phyloP scores from a whole-genome alignment of 2,888 invertebrate species.

The Tipula confusa region DNA sequence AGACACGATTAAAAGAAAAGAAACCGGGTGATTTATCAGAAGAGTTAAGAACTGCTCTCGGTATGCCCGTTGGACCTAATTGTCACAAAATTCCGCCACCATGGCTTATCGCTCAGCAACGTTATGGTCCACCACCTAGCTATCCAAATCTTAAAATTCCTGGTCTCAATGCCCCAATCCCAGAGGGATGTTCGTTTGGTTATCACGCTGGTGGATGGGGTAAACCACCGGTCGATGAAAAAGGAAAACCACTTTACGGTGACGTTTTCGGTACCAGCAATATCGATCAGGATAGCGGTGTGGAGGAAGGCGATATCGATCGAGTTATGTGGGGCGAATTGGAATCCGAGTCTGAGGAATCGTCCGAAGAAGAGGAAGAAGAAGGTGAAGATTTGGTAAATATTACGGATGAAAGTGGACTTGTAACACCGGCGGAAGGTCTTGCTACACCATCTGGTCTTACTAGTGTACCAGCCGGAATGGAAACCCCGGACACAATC shows the following conservation, averaged over 20 bases:
- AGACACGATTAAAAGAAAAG: slow-evolving; percentile 94
- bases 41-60: slow-evolving; percentile 91
- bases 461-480: slow-evolving; percentile 84
- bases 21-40: slow-evolving; percentile 97
- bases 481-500: slow-evolving; percentile 98
- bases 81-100: slow-evolving; percentile 89
- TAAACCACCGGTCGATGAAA: slow-evolving; percentile 98
- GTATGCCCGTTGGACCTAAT: slow-evolving; percentile 97
- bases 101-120: slow-evolving; percentile 68
- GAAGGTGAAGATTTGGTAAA: slow-evolving; percentile 56
- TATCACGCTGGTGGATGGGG: slow-evolving; percentile 99
- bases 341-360: slow-evolving; percentile 72
- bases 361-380: slow-evolving; percentile 63
- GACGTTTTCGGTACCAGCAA: slow-evolving; percentile 92
- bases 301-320: slow-evolving; percentile 85
- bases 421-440: slow-evolving; percentile 90
- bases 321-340: slow-evolving; percentile 95
- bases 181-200: slow-evolving; percentile 95
- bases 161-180: slow-evolving; percentile 96
- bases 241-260: slow-evolving; percentile 95
- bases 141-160: slow-evolving; percentile 98
- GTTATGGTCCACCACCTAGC: slow-evolving; percentile 96
- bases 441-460: slow-evolving; percentile 93
- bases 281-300: slow-evolving; percentile 63
- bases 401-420: slow-evolving; percentile 69